phyloP scores from a whole-genome alignment of 2,888 invertebrate species.

The Hecatera dysodea region DNA sequence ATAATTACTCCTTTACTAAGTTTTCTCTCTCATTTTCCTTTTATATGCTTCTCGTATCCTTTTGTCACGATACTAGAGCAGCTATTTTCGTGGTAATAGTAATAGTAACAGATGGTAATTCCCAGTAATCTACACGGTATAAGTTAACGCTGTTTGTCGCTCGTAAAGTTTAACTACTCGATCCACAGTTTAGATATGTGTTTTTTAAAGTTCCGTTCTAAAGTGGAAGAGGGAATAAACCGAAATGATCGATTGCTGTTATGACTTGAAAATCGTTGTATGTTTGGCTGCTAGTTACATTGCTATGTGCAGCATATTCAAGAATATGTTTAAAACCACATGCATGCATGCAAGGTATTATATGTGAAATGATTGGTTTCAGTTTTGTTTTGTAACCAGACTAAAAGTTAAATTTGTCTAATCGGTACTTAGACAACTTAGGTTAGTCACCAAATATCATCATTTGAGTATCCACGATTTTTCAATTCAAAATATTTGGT shows the following conservation, averaged over 20 bases:
- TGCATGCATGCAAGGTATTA: not conserved
- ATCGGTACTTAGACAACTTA: too few species aligned
- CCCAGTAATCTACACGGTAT: constrained; percentile 37
- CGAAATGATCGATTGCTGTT: not conserved
- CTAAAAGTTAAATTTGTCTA: not conserved
- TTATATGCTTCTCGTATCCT: not conserved
- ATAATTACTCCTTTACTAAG: not conserved
- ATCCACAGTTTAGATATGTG: constrained; percentile 65
- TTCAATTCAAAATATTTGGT: not conserved
- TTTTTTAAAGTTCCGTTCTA: constrained; percentile 55
- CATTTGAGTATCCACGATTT: too few species aligned
- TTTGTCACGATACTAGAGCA: not conserved
- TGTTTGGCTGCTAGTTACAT: not conserved
- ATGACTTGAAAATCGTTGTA: not conserved
- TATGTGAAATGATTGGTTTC: not conserved
- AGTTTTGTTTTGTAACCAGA: not conserved
- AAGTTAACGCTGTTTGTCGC: constrained; percentile 42
- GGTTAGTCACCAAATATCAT: not conserved
- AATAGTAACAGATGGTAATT: constrained; percentile 35
- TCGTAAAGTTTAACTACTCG: constrained; percentile 66
- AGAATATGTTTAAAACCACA: not conserved
- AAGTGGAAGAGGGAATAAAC: constrained; percentile 6
- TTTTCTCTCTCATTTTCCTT: not conserved
- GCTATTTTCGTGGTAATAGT: constrained; percentile 21
- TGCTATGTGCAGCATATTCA: not conserved